Evolutionary conservation across 2,797 vertebrate genomes (phyloP), one percentile per base, ranked within the genome.

Genomic region (Cossypha dichroa): DNA sequence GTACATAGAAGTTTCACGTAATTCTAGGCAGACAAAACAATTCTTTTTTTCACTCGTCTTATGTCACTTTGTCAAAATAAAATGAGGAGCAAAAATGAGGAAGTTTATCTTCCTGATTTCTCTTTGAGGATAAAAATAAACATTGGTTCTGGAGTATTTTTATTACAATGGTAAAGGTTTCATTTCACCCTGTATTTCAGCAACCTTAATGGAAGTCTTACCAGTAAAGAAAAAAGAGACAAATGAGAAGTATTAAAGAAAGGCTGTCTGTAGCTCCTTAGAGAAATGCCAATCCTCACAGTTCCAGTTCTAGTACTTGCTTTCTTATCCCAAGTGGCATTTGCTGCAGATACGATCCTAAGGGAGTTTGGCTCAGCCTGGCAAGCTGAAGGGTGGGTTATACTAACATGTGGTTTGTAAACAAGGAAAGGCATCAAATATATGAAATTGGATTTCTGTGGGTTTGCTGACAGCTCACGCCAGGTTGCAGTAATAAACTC

Each of bases 251-350:
- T 36, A 36, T 41, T 83, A 11, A 78, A 70, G 76, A 81, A 51
- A 40, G 17, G 40, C 60, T 90, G 16, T 59, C 62, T 85, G 59
- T 63, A 49, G 33, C 21, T 79, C 34, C 48, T 45, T 41, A 23
- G 20, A 67, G 85, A 97, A 93, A 91, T 88, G 56, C 64, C 68
- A 80, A 0, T 77, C 45, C 51, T 92, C 51, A 13, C 8, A 81
- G 67, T 48, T 93, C 22, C 41, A 73, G 40, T 64, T 90, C 22
- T 55, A 8, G 29, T 74, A 72, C 75, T 80, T 90, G 33, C 51
- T 75, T 75, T 72, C 51, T 95, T 60, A 86, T 92, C 48, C 49
- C 69, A 59, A 46, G 36, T 93, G 72, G 9, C 41, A 38, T 93
- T 72, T 86, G 28, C 72, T 92, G 43, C 46, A 88, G 70, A 72